A percentile compares a stretch with the other conserved stretches of the same genome.
These are phyloP conservation scores for Imbricaverruca yamaguchii DNA, from an alignment of 2,888 invertebrate genomes.

Conservation along the genomic window DNA sequence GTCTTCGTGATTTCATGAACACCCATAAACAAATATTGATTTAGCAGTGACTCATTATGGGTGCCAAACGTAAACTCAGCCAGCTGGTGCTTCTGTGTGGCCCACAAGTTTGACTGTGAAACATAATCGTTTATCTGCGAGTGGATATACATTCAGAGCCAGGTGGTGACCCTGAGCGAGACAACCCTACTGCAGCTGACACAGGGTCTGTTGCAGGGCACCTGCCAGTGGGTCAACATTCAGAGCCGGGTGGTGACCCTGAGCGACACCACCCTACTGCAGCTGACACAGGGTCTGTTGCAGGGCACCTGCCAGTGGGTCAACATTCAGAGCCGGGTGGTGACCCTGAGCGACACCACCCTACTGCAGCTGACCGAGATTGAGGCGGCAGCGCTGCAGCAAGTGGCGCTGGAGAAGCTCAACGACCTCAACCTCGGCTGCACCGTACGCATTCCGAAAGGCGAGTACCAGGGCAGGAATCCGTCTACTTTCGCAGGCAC, in stretches of 20 bases:
- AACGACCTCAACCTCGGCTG: conserved; percentile 78
- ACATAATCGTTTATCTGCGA: neutral
- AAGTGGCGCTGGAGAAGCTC: conserved; percentile 75
- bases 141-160: conserved; percentile 38
- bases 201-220: neutral
- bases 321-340: conserved; percentile 48
- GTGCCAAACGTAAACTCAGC: too few species aligned
- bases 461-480: conserved; percentile 45
- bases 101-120: too few species aligned
- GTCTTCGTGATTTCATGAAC: too few species aligned
- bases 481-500: too few species aligned
- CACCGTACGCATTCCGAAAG: conserved; percentile 68
- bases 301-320: conserved; percentile 31
- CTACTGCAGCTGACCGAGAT: conserved; percentile 67
- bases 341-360: conserved; percentile 60
- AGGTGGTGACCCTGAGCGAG: conserved; percentile 62
- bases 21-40: too few species aligned
- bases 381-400: conserved; percentile 70
- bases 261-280: conserved; percentile 60
- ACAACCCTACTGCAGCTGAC: conserved; percentile 61
- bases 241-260: conserved; percentile 57
- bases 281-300: conserved; percentile 45
- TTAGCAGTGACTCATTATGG: too few species aligned
- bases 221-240: conserved; percentile 33
- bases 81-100: too few species aligned